Conservation (phyloP, 2,888 invertebrate genomes). For the Brassicogethes aeneus region DNA sequence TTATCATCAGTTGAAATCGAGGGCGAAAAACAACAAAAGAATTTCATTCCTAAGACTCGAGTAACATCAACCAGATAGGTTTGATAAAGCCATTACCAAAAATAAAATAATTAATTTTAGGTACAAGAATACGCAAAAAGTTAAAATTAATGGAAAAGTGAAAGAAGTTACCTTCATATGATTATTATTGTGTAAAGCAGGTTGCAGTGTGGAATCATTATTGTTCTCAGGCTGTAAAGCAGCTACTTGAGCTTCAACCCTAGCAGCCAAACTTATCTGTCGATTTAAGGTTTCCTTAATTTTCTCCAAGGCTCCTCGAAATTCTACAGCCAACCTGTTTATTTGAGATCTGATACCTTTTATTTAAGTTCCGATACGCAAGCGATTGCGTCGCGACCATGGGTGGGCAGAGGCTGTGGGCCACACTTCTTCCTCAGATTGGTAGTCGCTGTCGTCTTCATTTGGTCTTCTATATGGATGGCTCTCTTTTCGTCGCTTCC, state of each 20-base stretch:
- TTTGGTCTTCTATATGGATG: conserved; percentile 40
- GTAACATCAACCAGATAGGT: conserved; percentile 16
- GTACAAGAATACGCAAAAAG: conserved; percentile 17
- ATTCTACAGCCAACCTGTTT: conserved; percentile 57
- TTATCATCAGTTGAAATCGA: conserved; percentile 18
- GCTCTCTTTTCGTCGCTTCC: conserved; percentile 60
- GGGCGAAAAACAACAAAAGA: conserved; percentile 17
- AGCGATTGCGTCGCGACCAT: conserved; percentile 42
- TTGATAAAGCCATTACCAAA: conserved; percentile 21
- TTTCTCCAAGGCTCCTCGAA: conserved; percentile 65
- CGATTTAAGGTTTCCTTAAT: conserved; percentile 55
- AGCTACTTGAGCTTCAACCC: conserved; percentile 55
- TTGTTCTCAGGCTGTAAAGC: conserved; percentile 45
- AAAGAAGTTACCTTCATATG: conserved; percentile 57
- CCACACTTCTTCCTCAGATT: conserved; percentile 54
- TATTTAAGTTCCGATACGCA: conserved; percentile 48
- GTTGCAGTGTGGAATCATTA: conserved; percentile 48
- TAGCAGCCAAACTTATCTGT: conserved; percentile 59
- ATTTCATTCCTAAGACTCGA: conserved; percentile 17
- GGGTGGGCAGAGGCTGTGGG: conserved; percentile 56
- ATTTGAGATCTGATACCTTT: conserved; percentile 61
- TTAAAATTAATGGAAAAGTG: conserved; percentile 21
- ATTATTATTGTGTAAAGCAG: conserved; percentile 51
- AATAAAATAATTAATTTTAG: conserved; percentile 21
- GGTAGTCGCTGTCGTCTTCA: conserved; percentile 50